A percentile compares a stretch with the other conserved stretches of the same genome.
These are phyloP conservation scores for Dusona sp. DNA, from an alignment of 2,888 invertebrate species.

Conservation along the genomic window DNA sequence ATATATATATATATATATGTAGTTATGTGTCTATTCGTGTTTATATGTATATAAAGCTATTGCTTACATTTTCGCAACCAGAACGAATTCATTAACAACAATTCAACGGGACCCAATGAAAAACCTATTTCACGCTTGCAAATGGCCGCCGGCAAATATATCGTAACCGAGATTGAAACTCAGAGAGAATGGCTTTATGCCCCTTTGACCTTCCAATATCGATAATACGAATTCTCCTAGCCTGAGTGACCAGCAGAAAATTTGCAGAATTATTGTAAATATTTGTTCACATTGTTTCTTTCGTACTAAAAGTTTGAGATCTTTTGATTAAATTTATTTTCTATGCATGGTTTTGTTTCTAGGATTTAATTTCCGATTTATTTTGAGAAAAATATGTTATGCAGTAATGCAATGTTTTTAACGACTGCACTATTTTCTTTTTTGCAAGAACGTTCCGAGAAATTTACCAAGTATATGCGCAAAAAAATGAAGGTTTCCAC, in stretches of 20 bases:
- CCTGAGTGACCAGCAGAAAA: background rate
- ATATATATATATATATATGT: background rate
- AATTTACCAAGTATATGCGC: background rate
- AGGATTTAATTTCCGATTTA: background rate
- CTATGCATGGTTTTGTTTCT: background rate
- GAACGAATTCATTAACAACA: slow-evolving; percentile 59
- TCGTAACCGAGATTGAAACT: slow-evolving; percentile 3
- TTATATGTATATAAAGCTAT: slow-evolving; percentile 9
- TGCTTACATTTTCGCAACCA: slow-evolving; percentile 15
- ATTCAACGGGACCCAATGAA: slow-evolving; percentile 34
- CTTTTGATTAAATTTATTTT: background rate
- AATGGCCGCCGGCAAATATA: slow-evolving; percentile 12
- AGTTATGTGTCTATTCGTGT: background rate
- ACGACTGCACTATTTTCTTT: background rate
- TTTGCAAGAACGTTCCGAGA: slow-evolving; percentile 35
- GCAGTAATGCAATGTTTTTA: background rate
- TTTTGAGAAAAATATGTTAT: background rate
- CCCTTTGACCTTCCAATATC: background rate
- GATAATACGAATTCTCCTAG: background rate
- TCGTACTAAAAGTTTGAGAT: background rate
- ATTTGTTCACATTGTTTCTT: background rate
- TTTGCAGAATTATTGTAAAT: background rate
- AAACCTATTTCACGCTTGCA: slow-evolving; percentile 59
- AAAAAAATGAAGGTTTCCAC: slow-evolving; percentile 53
- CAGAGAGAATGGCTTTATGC: slow-evolving; percentile 20